phyloP scores from a whole-genome alignment of 1,140 invertebrate genomes.

The Lordiphosa clarofinis region DNA sequence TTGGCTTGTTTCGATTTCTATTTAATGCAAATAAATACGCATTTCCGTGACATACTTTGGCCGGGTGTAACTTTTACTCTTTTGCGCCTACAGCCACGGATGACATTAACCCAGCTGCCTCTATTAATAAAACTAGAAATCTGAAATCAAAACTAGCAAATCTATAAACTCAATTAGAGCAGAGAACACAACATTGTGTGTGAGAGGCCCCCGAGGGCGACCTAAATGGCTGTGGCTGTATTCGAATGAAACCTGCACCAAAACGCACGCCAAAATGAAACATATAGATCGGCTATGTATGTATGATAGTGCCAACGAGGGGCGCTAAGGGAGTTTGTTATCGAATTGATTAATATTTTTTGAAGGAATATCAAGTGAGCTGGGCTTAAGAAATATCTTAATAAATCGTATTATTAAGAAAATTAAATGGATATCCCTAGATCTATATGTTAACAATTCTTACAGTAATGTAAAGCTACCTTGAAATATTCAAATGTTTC shows the following conservation, averaged over 20 bases:
- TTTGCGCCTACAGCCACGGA: slow-evolving; percentile 51
- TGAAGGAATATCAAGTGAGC: too few species aligned
- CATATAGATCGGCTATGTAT: neutral
- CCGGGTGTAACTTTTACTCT: slow-evolving; percentile 62
- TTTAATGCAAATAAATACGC: slow-evolving; percentile 68
- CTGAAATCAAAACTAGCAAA: slow-evolving; percentile 37
- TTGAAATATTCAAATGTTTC: too few species aligned
- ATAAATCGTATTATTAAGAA: too few species aligned
- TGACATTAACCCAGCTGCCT: slow-evolving; percentile 65
- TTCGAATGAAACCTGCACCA: slow-evolving; percentile 29
- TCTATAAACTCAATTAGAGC: slow-evolving; percentile 72
- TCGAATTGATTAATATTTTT: too few species aligned
- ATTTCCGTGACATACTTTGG: slow-evolving; percentile 73
- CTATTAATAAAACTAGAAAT: slow-evolving; percentile 36
- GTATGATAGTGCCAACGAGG: neutral
- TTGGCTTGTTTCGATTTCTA: slow-evolving; percentile 69
- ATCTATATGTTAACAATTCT: too few species aligned
- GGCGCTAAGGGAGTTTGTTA: too few species aligned
- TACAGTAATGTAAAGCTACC: too few species aligned
- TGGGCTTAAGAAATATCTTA: too few species aligned
- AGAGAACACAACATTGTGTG: slow-evolving; percentile 13
- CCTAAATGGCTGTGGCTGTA: slow-evolving; percentile 20
- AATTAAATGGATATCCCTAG: too few species aligned
- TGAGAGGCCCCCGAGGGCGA: slow-evolving; percentile 14
- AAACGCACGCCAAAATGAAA: slow-evolving; percentile 4